Percentiles rank a stretch among this genome's conserved stretches.
Evolutionary conservation across 2,797 vertebrate species (phyloP).

Genomic region (Sebastes variabilis): DNA sequence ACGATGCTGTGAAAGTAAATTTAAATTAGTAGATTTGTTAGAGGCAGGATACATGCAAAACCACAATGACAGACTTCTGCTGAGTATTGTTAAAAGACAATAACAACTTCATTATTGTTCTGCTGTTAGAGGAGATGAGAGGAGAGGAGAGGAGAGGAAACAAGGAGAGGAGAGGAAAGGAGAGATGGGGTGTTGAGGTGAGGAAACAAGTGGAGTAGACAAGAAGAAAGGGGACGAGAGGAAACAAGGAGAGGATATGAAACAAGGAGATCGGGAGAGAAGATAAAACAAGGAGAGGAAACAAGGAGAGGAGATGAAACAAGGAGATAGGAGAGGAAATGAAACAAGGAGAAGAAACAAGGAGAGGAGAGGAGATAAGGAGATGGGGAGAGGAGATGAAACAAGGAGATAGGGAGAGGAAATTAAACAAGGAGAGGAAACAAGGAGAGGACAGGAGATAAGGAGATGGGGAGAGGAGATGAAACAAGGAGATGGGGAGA

Average conservation of each 20-base stretch:
- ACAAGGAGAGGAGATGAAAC: too few species aligned
- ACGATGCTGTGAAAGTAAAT: slow-evolving; percentile 32
- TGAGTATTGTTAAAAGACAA: not conserved
- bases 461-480: not conserved
- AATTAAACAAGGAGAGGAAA: not conserved
- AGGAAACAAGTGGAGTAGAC: too few species aligned
- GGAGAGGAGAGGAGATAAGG: not conserved
- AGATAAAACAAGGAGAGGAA: not conserved
- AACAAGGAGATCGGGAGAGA: too few species aligned
- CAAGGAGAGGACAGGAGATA: not conserved
- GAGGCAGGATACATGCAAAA: slow-evolving; percentile 30
- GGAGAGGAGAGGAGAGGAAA: too few species aligned
- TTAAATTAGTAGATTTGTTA: slow-evolving; percentile 6
- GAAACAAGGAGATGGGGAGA: not conserved
- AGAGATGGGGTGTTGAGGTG: too few species aligned
- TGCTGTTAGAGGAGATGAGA: not conserved
- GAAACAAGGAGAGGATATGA: too few species aligned
- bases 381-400: not conserved
- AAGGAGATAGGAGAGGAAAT: not conserved
- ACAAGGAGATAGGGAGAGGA: not conserved
- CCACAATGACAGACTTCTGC: not conserved
- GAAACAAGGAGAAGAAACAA: not conserved
- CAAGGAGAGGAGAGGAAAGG: too few species aligned
- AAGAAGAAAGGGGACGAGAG: too few species aligned
- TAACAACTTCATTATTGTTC: not conserved